A percentile compares a stretch with the other conserved stretches of the same genome.
These are phyloP conservation scores for Melanotaenia trifasciata DNA, from an alignment of 2,797 vertebrate genomes.

Conservation along the genomic window DNA sequence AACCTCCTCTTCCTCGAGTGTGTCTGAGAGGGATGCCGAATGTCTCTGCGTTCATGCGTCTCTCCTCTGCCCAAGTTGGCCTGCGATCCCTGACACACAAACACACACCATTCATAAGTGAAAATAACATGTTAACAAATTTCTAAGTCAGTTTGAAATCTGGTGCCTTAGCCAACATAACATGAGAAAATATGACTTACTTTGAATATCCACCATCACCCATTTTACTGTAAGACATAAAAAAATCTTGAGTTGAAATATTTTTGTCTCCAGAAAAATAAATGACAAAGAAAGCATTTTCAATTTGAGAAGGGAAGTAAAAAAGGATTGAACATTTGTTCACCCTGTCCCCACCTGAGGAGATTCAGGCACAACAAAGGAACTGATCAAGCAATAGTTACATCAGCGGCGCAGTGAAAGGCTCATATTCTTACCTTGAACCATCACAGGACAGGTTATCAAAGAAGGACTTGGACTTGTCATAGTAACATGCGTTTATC, in stretches of 20 bases:
- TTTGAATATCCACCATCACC: conserved; percentile 76
- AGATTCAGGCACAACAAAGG: too few species aligned
- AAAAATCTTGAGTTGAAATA: conserved; percentile 7
- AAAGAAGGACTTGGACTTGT: conserved; percentile 99
- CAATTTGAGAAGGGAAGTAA: too few species aligned
- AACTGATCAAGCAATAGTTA: not conserved
- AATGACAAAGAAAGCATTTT: too few species aligned
- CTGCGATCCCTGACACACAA: conserved; percentile 86
- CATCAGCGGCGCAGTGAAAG: not conserved
- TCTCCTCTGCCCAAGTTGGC: conserved; percentile 96
- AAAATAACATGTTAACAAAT: not conserved
- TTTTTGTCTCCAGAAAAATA: not conserved
- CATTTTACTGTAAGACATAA: conserved; percentile 68
- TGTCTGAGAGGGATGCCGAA: conserved; percentile 95
- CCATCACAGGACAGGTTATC: conserved; percentile 98
- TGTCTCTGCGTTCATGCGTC: conserved; percentile 94
- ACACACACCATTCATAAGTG: not conserved
- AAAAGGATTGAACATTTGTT: too few species aligned
- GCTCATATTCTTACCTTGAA: conserved; percentile 81
- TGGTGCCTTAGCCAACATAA: not conserved
- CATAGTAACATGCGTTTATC: conserved; percentile 92
- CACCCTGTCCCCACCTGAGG: too few species aligned
- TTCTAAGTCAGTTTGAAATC: not conserved
- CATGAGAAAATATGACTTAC: conserved; percentile 47
- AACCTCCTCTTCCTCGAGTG: conserved; percentile 90